A percentile compares a stretch with the other conserved stretches of the same genome.
Conservation (phyloP, 2,113 vertebrate genomes). For the Merops nubicus region DNA sequence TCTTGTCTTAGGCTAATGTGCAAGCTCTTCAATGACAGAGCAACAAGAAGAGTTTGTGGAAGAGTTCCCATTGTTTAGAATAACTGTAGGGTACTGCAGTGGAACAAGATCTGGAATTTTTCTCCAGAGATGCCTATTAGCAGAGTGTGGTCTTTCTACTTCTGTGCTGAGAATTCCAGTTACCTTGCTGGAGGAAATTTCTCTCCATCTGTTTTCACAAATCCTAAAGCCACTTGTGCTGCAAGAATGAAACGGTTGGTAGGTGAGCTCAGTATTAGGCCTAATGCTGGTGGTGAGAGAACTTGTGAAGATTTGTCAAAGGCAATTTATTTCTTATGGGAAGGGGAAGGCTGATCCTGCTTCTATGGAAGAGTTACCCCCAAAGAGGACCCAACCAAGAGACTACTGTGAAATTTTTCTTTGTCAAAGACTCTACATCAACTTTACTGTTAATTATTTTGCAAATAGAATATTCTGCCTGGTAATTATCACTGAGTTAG, state of each 20-base stretch:
- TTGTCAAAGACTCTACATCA: neutral
- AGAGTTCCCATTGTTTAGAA: neutral
- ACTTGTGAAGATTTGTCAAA: neutral
- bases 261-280: neutral
- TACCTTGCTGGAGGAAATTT: neutral
- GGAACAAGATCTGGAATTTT: neutral
- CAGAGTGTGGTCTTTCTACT: neutral
- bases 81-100: neutral
- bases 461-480: neutral
- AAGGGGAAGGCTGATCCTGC: neutral
- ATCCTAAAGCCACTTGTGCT: neutral
- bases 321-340: neutral
- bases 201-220: neutral
- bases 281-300: neutral
- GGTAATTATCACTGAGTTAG: neutral
- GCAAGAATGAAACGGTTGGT: neutral
- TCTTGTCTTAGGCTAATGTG: neutral
- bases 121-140: neutral
- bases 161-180: neutral
- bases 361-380: neutral
- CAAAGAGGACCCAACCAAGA: neutral
- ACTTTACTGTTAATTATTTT: neutral
- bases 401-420: neutral
- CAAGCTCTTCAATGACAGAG: neutral
- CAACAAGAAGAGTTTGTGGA: neutral